Base-by-base conservation (phyloP, 2,113 vertebrate species). In the Myanophis thanlyinensis region DNA sequence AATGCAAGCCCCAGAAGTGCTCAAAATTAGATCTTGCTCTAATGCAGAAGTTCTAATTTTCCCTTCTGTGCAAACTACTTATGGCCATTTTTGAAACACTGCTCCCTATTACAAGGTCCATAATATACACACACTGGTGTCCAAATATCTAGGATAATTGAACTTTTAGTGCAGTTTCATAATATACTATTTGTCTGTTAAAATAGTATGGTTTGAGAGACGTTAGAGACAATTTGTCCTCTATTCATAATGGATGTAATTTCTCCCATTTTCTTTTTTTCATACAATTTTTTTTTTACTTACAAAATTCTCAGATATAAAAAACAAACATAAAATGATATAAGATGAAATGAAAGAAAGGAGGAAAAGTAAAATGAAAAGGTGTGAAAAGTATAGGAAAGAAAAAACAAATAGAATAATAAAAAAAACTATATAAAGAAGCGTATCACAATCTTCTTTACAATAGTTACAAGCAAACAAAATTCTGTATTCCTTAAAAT, bases 21-120 rank as follows among this genome's bases (percentile, higher is more conserved):
- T 91, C 48, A 93, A 51, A 94, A 10, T 80, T 91, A 91, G 20
- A 13, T 54, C 40, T 89, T 3, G 0, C 85, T 93, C 47, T 92
- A 91, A 15, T 8, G 47, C 92, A 62, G 95, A 86, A 94, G 89
- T 94, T 91, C 46, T 92, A 89, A 22, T 48, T 46, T 20, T n/a
- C 89, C 23, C 11, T 1, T 27, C 0, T 40, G n/a, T 3, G 92
- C 48, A 94, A 91, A 92, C 84, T 95, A 18, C 30, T 46, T 91
- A 54, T 40, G 56, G 87, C 44, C 15, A 2, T 8, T 80, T n/a
- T 94, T 94, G 94, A 53, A 86, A 80, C 91, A 85, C 62, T 94
- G 62, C 85, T 92, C 51, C n/a, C 91, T 89, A 85, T 91, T 90
- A 85, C 52, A 3, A 18, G 13, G 5, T 35, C 10, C 13, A 73